A percentile compares a stretch with the other conserved stretches of the same genome.
Conservation (phyloP, 2,797 vertebrate species). For the Coregonus sp. region DNA sequence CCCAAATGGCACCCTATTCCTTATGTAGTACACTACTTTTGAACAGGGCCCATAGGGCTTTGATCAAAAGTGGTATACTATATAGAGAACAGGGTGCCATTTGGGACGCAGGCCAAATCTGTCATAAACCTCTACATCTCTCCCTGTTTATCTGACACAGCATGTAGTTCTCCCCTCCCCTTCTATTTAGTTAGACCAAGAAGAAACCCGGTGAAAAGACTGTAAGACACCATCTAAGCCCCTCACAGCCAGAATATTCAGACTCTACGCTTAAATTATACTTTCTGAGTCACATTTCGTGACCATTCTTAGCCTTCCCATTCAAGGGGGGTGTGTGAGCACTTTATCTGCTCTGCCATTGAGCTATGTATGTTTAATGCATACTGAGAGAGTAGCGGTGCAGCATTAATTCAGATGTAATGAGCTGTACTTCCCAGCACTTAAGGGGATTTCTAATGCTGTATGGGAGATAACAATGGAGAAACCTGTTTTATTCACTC, state of each 20-base stretch:
- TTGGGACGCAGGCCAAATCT: not conserved
- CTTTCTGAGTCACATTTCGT: slow-evolving; percentile 40
- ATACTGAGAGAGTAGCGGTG: slow-evolving; percentile 6
- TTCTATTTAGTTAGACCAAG: slow-evolving; percentile 26
- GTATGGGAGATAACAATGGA: slow-evolving; percentile 13
- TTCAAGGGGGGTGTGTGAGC: slow-evolving; percentile 22
- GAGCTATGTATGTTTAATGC: slow-evolving; percentile 21
- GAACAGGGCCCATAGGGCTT: not conserved
- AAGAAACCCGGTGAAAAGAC: slow-evolving; percentile 33
- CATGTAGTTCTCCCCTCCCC: slow-evolving; percentile 2
- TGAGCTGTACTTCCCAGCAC: slow-evolving; percentile 20
- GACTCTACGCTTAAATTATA: slow-evolving; percentile 25
- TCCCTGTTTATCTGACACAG: slow-evolving; percentile 6
- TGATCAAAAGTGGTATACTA: no score
- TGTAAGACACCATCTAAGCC: slow-evolving; percentile 37
- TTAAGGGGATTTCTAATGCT: slow-evolving; percentile 22
- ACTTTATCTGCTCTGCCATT: slow-evolving; percentile 22
- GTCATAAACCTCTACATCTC: not conserved
- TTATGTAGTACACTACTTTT: not conserved
- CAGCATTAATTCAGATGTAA: slow-evolving; percentile 38
- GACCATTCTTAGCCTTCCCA: slow-evolving; percentile 10
- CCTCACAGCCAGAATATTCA: slow-evolving; percentile 16
- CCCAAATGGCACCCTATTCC: not conserved
- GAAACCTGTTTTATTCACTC: not conserved
- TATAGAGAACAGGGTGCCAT: not conserved